These are phyloP conservation scores for Alosa sapidissima DNA, from an alignment of 2,797 vertebrate genomes.

Conservation along the genomic window DNA sequence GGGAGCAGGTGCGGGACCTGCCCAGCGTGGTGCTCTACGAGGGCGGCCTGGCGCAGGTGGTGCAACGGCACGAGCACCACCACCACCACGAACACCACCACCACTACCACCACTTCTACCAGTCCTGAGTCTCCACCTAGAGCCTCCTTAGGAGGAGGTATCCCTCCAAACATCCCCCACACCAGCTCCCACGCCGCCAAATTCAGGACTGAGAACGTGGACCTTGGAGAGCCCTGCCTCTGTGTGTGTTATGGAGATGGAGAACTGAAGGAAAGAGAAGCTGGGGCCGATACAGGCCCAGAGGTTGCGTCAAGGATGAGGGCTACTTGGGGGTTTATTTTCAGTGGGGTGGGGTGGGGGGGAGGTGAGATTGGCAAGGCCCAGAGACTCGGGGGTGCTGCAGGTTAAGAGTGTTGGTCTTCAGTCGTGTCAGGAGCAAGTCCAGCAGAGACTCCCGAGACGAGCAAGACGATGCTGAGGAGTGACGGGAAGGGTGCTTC, in stretches of 20 bases:
- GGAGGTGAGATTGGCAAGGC: background rate
- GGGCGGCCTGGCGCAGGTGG: constrained; percentile 86
- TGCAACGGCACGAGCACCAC: constrained; percentile 97
- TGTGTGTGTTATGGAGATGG: background rate
- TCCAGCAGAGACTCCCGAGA: background rate
- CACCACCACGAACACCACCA: constrained; percentile 98
- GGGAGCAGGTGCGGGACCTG: constrained; percentile 87
- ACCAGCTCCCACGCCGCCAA: background rate
- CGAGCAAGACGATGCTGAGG: background rate
- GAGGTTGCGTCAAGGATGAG: background rate
- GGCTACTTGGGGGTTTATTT: background rate
- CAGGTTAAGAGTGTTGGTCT: background rate
- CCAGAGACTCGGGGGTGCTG: background rate
- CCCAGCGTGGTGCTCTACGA: constrained; percentile 90
- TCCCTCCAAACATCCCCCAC: constrained; percentile 23
- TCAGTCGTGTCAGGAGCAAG: constrained; percentile 12
- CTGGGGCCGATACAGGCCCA: too few relatives aligned
- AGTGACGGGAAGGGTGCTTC: background rate
- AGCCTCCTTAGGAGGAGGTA: constrained; percentile 12
- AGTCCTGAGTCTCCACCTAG: constrained; percentile 77
- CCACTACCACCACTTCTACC: constrained; percentile 99
- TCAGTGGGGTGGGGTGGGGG: background rate
- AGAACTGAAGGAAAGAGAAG: too few relatives aligned
- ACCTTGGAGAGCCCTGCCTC: background rate
- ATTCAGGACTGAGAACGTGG: background rate